Evolutionary conservation across 2,888 invertebrate genomes (phyloP).

Genomic region (Apodemia zela): DNA sequence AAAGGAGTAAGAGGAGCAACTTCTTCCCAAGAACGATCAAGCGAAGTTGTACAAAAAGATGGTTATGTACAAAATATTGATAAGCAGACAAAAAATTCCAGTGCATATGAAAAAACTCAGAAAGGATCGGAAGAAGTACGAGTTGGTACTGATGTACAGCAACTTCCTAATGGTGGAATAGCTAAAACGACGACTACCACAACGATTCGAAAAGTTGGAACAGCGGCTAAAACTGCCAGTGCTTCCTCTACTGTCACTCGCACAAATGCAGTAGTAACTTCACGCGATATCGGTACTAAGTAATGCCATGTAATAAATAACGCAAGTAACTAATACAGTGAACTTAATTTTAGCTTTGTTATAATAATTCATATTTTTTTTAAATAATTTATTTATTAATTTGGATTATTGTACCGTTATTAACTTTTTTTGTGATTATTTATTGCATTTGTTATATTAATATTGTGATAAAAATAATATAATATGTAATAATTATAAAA

Average conservation of each 20-base stretch:
- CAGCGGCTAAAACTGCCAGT: conserved; percentile 61
- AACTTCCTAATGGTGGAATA: conserved; percentile 62
- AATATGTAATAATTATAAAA: neutral
- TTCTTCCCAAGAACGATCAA: conserved; percentile 48
- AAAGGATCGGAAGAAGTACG: conserved; percentile 58
- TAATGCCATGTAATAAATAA: conserved; percentile 37
- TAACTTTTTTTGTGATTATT: conserved; percentile 7
- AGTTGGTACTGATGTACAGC: conserved; percentile 60
- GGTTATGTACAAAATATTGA: conserved; percentile 60
- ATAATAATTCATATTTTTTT: neutral
- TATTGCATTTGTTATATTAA: neutral
- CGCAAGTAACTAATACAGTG: neutral
- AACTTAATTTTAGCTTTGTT: conserved; percentile 4
- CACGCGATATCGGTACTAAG: conserved; percentile 67
- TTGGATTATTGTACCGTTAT: neutral
- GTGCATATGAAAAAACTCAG: conserved; percentile 57
- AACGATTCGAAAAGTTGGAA: conserved; percentile 61
- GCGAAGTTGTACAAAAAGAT: conserved; percentile 50
- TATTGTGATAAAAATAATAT: conserved; percentile 7
- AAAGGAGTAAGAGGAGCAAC: conserved; percentile 55
- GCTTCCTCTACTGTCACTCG: conserved; percentile 55
- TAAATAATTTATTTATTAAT: conserved; percentile 1
- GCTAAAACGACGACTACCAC: conserved; percentile 68
- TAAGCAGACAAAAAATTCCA: conserved; percentile 51
- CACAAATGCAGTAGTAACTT: conserved; percentile 61